Evolutionary conservation across 2,888 invertebrate genomes (phyloP).

Genomic region (Drosophila fungiperda): DNA sequence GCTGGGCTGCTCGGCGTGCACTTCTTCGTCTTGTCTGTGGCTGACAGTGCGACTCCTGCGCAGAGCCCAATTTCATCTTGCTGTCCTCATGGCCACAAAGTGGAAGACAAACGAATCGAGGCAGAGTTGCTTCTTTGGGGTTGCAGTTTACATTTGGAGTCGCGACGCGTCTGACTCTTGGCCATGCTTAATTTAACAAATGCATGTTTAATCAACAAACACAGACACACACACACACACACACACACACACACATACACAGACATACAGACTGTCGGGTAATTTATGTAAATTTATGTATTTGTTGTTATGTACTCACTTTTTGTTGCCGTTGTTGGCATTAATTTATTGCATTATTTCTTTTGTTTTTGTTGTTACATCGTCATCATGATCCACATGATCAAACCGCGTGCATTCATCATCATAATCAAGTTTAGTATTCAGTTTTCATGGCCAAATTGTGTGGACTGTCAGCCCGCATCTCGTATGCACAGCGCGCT

Average conservation of each 20-base stretch:
- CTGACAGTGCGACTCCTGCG: slow-evolving; percentile 23
- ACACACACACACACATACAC: slow-evolving; percentile 7
- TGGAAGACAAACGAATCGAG: slow-evolving; percentile 7
- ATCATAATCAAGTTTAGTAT: slow-evolving; percentile 38
- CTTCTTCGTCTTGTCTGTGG: slow-evolving; percentile 18
- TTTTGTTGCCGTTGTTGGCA: slow-evolving; percentile 14
- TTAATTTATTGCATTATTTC: slow-evolving; percentile 26
- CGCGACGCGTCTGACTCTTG: slow-evolving; percentile 14
- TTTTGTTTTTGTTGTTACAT: slow-evolving; percentile 24
- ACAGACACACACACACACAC: slow-evolving; percentile 20
- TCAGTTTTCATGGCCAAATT: slow-evolving; percentile 62
- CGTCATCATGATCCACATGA: slow-evolving; percentile 6
- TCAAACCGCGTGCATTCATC: slow-evolving; percentile 11
- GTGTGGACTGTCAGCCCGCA: slow-evolving; percentile 27
- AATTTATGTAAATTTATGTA: slow-evolving; percentile 53
- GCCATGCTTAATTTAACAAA: slow-evolving; percentile 72
- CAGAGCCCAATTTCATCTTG: slow-evolving; percentile 33
- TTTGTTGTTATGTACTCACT: slow-evolving; percentile 25
- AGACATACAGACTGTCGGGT: slow-evolving; percentile 1
- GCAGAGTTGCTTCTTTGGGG: slow-evolving; percentile 20
- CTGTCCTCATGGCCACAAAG: slow-evolving; percentile 22
- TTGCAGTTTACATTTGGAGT: slow-evolving; percentile 13
- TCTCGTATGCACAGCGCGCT: slow-evolving; percentile 36
- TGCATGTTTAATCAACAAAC: slow-evolving; percentile 56
- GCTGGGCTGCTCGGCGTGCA: slow-evolving; percentile 17